These are phyloP conservation scores for Melikaiella ostensackeni DNA, from an alignment of 2,888 invertebrate species.

Conservation along the genomic window DNA sequence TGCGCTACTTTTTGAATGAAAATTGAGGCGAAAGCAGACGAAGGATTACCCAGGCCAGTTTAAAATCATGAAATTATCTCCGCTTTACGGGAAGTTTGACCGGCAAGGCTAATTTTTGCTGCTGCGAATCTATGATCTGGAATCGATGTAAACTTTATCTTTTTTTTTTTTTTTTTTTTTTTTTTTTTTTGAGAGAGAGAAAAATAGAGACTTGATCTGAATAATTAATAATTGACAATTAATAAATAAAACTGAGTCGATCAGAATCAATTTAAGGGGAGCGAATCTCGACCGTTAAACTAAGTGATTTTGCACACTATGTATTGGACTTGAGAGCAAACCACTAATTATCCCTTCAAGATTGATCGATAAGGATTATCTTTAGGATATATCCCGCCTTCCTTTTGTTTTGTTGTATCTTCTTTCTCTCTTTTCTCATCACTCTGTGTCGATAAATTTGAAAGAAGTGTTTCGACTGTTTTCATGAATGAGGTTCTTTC, in stretches of 20 bases:
- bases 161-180: too few relatives aligned
- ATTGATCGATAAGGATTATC: neutral
- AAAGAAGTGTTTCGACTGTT: neutral
- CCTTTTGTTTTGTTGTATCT: neutral
- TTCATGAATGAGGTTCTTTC: slow-evolving; percentile 3
- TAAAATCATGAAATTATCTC: too few relatives aligned
- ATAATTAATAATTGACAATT: neutral
- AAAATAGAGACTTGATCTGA: neutral
- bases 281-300: neutral
- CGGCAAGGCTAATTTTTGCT: too few relatives aligned
- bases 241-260: neutral
- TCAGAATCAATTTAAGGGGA: neutral
- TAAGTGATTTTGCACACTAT: slow-evolving; percentile 8
- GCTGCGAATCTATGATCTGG: too few relatives aligned
- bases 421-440: neutral
- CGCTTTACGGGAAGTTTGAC: too few relatives aligned
- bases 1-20: too few relatives aligned
- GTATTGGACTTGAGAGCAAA: neutral
- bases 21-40: too few relatives aligned
- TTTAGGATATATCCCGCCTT: neutral
- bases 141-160: too few relatives aligned
- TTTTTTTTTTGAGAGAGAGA: too few relatives aligned
- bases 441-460: neutral
- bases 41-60: too few relatives aligned
- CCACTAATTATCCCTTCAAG: neutral